phyloP scores from a whole-genome alignment of 2,797 vertebrate species.

The Octomys mimax region DNA sequence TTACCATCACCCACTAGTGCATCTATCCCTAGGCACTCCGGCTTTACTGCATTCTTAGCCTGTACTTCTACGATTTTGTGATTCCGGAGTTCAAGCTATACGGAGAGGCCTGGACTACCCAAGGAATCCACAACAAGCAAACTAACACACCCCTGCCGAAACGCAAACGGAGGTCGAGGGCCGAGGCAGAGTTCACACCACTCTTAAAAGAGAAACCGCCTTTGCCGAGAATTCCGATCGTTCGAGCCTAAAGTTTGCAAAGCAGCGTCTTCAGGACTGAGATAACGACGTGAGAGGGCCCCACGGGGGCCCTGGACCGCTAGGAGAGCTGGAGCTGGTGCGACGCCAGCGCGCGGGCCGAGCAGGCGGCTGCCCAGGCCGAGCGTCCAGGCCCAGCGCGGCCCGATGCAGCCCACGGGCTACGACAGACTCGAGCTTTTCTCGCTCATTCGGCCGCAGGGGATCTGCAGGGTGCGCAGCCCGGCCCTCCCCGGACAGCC shows the following conservation, averaged over 20 bases:
- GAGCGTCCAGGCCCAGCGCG: background rate
- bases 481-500: background rate
- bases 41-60: background rate
- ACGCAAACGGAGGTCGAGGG: background rate
- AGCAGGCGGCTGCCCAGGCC: background rate
- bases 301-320: background rate
- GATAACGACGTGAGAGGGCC: background rate
- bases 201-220: background rate
- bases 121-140: background rate
- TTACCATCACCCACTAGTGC: background rate
- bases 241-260: background rate
- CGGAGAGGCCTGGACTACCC: background rate
- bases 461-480: background rate
- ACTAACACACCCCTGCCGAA: background rate
- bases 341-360: background rate
- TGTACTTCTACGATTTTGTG: background rate
- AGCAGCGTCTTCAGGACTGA: background rate
- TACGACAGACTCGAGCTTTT: background rate
- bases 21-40: background rate
- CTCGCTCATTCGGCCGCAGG: background rate
- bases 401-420: accelerated
- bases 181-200: background rate
- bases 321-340: background rate
- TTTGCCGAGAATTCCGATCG: background rate
- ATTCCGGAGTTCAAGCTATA: constrained; percentile 3